Conservation (phyloP, 2,113 vertebrate species). For the Struthio camelus region DNA sequence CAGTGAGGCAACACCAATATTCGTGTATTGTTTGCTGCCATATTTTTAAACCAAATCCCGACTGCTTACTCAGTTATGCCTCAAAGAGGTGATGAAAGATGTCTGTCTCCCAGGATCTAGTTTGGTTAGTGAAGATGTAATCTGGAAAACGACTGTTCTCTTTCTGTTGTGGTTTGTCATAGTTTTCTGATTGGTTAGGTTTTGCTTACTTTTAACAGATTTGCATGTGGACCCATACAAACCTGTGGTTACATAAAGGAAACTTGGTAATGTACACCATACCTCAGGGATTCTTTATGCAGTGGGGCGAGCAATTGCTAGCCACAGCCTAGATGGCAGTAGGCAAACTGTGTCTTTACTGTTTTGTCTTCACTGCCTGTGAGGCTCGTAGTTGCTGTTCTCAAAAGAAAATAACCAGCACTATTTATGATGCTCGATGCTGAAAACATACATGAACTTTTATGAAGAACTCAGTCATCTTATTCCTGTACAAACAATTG, state of each 20-base stretch:
- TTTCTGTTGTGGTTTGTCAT: background rate
- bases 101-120: background rate
- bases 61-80: background rate
- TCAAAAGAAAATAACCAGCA: background rate
- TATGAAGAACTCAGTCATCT: background rate
- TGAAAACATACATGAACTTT: background rate
- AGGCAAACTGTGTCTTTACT: background rate
- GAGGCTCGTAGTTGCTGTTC: background rate
- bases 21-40: background rate
- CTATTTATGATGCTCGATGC: background rate
- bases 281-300: background rate
- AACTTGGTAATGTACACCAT: background rate
- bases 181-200: background rate
- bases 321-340: background rate
- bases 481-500: no score
- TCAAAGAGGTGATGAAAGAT: background rate
- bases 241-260: background rate
- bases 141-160: background rate
- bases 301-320: background rate
- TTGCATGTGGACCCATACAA: background rate
- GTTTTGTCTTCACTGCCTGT: fast-evolving
- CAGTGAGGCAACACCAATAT: background rate
- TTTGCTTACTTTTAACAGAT: background rate
- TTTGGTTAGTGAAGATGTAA: background rate
- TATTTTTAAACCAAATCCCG: background rate